These are phyloP conservation scores for Zoanthus sociatus DNA, from an alignment of 92 coral and sea anemone genomes.

Conservation along the genomic window DNA sequence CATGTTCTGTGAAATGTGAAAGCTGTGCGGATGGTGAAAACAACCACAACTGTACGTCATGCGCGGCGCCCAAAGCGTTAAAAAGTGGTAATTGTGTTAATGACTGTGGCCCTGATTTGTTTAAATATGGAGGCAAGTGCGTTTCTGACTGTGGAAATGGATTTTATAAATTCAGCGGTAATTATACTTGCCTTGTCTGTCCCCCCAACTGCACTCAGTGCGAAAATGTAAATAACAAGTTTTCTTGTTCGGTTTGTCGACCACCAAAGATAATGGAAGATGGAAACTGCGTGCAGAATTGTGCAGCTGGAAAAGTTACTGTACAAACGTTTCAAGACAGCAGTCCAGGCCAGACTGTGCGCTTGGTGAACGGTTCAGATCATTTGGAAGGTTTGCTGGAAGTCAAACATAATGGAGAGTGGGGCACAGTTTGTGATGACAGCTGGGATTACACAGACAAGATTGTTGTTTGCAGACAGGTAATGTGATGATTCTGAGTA, in stretches of 20 bases:
- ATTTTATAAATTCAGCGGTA: constrained; percentile 52
- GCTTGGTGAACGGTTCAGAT: constrained; percentile 81
- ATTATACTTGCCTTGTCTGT: constrained; percentile 66
- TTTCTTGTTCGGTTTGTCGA: constrained; percentile 65
- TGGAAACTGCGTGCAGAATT: constrained; percentile 60
- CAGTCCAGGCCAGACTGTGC: constrained; percentile 30
- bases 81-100: constrained; percentile 76
- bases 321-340: constrained; percentile 56
- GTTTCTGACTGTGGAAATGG: constrained; percentile 77
- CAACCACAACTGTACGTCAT: constrained; percentile 71
- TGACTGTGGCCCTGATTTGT: constrained; percentile 66
- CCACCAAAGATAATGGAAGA: constrained; percentile 62
- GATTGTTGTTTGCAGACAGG: constrained; percentile 79
- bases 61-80: constrained; percentile 74
- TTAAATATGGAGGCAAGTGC: constrained; percentile 55
- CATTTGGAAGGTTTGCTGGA: constrained; percentile 79
- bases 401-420: constrained; percentile 73
- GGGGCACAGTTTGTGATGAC: constrained; percentile 91
- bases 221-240: constrained; percentile 2
- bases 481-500: not conserved
- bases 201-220: constrained; percentile 73
- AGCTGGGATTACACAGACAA: constrained; percentile 67
- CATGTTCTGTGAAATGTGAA: constrained; percentile 71
- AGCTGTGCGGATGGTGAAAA: constrained; percentile 74
- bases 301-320: constrained; percentile 63